Percentiles rank a stretch among this genome's conserved stretches.
phyloP scores from a whole-genome alignment of 2,888 invertebrate species.

The Hybos culiciformis region DNA sequence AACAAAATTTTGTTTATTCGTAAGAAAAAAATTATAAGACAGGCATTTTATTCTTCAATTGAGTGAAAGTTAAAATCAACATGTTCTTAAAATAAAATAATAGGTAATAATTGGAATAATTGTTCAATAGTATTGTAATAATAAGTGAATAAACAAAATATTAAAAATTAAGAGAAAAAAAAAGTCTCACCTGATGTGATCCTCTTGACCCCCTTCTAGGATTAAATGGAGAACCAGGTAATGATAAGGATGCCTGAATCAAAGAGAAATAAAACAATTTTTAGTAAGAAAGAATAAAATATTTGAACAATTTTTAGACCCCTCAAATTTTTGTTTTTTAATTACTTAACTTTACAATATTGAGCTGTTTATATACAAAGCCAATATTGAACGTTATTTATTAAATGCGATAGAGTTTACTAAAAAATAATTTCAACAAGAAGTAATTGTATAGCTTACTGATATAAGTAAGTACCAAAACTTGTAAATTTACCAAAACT shows the following conservation, averaged over 20 bases:
- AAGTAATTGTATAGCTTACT: too few relatives aligned
- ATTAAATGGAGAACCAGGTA: slow-evolving; percentile 95
- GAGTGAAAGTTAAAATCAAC: neutral
- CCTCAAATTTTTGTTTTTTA: neutral
- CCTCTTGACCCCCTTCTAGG: slow-evolving; percentile 78
- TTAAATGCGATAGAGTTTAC: too few relatives aligned
- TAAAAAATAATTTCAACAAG: too few relatives aligned
- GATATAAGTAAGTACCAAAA: too few relatives aligned
- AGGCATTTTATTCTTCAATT: neutral
- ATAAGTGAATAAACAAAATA: neutral
- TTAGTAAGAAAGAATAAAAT: too few relatives aligned
- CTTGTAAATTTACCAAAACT: too few relatives aligned
- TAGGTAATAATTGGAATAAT: too few relatives aligned
- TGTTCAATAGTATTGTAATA: neutral
- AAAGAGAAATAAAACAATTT: too few relatives aligned
- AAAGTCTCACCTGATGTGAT: slow-evolving; percentile 53
- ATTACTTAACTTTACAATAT: too few relatives aligned
- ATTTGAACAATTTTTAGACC: neutral
- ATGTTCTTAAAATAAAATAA: too few relatives aligned
- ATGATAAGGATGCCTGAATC: slow-evolving; percentile 80
- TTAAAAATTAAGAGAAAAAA: neutral
- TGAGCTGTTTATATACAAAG: too few relatives aligned
- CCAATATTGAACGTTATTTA: too few relatives aligned
- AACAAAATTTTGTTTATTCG: neutral
- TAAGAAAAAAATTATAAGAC: neutral